Conservation (phyloP, 2,888 invertebrate genomes). For the Calameuta idolon region DNA sequence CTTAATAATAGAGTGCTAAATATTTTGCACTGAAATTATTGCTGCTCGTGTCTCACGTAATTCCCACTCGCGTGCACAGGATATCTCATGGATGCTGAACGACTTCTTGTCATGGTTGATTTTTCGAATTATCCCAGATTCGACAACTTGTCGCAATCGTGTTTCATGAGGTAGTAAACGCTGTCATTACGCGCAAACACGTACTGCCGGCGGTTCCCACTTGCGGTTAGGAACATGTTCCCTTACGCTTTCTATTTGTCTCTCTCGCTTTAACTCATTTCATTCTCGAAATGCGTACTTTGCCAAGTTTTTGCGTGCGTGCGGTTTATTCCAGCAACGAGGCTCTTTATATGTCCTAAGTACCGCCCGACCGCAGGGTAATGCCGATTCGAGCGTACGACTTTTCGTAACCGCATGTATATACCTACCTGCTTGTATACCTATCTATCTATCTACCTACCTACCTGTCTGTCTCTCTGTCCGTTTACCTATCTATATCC, state of each 20-base stretch:
- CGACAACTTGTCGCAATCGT: constrained; percentile 39
- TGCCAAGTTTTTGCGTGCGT: constrained; percentile 30
- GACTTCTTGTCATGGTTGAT: not conserved
- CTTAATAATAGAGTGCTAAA: not conserved
- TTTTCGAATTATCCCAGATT: constrained; percentile 29
- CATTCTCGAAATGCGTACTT: constrained; percentile 29
- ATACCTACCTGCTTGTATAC: not conserved
- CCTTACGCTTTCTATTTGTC: constrained; percentile 17
- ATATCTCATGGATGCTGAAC: not conserved
- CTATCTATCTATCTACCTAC: not conserved
- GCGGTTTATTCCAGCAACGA: constrained; percentile 35
- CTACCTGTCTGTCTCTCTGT: not conserved
- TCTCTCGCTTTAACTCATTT: constrained; percentile 26
- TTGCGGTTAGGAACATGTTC: constrained; percentile 37
- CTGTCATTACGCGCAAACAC: constrained; percentile 47
- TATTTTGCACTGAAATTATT: not conserved
- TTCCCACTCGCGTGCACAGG: not conserved
- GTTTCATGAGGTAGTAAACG: constrained; percentile 49
- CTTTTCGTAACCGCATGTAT: not conserved
- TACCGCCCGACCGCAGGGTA: constrained; percentile 23
- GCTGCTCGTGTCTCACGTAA: not conserved
- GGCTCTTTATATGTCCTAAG: constrained; percentile 33
- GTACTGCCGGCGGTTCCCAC: constrained; percentile 28
- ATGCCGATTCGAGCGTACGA: constrained; percentile 10
- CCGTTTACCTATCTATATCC: not conserved